These are phyloP conservation scores for Lymantria dispar DNA, from an alignment of 2,888 invertebrate species.

Conservation along the genomic window DNA sequence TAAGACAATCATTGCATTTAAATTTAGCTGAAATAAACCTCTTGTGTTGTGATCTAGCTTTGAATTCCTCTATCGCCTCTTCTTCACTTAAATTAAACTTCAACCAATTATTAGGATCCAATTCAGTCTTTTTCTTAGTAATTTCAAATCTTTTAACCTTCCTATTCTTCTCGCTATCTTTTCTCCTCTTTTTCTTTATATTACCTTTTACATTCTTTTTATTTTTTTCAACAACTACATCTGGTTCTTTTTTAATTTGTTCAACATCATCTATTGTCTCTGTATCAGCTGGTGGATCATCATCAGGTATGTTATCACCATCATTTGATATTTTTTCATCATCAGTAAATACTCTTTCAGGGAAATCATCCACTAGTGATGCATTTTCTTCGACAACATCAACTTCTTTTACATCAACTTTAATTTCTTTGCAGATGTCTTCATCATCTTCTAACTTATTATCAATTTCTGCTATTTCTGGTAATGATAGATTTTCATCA, in stretches of 20 bases:
- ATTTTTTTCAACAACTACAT: slow-evolving; percentile 7
- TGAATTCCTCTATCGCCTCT: slow-evolving; percentile 56
- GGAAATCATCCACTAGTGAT: slow-evolving; percentile 7
- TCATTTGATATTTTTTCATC: slow-evolving; percentile 13
- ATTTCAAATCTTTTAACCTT: slow-evolving; percentile 37
- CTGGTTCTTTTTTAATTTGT: slow-evolving; percentile 12
- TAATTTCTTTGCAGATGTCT: background rate
- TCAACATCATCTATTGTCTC: slow-evolving; percentile 7
- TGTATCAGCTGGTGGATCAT: slow-evolving; percentile 6
- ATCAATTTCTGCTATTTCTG: slow-evolving; percentile 7
- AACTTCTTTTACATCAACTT: slow-evolving; percentile 13
- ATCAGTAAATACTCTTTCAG: slow-evolving; percentile 5
- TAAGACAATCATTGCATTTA: slow-evolving; percentile 63
- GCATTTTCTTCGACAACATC: slow-evolving; percentile 8
- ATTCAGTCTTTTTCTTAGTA: slow-evolving; percentile 36
- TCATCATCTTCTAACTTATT: slow-evolving; percentile 4
- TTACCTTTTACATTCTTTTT: slow-evolving; percentile 16
- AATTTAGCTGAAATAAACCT: slow-evolving; percentile 52
- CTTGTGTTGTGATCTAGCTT: slow-evolving; percentile 42
- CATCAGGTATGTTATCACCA: slow-evolving; percentile 16
- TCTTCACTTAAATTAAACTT: slow-evolving; percentile 54
- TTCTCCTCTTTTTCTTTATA: slow-evolving; percentile 27
- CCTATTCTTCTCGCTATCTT: slow-evolving; percentile 15
- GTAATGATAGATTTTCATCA: background rate
- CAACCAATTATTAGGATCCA: slow-evolving; percentile 56